Evolutionary conservation across 2,113 vertebrate genomes (phyloP), one percentile per base, ranked within the genome.

Genomic region (Urocitellus parryii): DNA sequence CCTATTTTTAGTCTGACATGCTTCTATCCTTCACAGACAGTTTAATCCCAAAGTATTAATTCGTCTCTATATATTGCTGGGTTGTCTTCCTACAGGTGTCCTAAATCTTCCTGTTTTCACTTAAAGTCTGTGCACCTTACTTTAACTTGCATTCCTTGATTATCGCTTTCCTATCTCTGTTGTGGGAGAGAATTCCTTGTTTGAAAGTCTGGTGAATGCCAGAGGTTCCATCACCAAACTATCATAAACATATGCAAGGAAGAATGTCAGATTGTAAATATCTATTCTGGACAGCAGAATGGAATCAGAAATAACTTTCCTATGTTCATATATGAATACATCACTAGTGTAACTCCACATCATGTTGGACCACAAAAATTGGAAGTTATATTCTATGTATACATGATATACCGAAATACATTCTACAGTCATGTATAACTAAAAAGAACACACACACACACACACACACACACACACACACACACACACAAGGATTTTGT

Each of bases 21-120:
- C 97, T 98, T 98, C 99, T 98, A 99, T 98, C 98, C 98, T 98
- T 99, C 98, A 99, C 98, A 99, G 98, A 98, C 98, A 98, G 98
- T 99, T 99, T 99, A 99, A 98, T 98, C 98, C 98, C 98, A 98
- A 98, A 98, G 98, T 98, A 99, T 99, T 98, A 98, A 99, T 98
- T 98, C 90, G 91, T 98, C 98, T 98, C 98, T 97, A 98, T 98
- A 98, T 98, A 98, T 98, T 98, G 97, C 98, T 98, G 98, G 98
- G 98, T 98, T 98, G 97, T 98, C 98, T 98, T 98, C 98, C 97
- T 97, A 76, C 90, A 97, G 96, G 98, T 98, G 97, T 97, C 98
- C 98, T 99, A 98, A 98, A 98, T 98, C 98, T 98, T 98, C 77
- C 96, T 97, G 96, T 97, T 98, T 98, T 98, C 90, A 29, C 97